Base-by-base conservation (phyloP, 1,140 invertebrate species). In the Dendrolimus punctatus region DNA sequence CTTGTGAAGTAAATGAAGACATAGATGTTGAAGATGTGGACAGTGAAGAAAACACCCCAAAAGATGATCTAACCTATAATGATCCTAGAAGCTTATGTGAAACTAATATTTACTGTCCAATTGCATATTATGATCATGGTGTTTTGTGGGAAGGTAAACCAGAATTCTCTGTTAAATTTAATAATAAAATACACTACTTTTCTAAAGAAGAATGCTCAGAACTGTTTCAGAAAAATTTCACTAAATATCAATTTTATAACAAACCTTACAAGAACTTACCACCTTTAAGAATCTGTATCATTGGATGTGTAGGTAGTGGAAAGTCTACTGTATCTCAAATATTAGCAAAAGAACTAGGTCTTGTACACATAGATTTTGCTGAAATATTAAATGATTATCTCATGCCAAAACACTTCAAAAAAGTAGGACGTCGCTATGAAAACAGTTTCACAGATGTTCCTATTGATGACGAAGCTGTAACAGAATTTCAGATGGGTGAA, bases 81-180 rank as follows among this genome's bases (percentile, higher is more conserved):
- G 71, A 81, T 45, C 67, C 80, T 51, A 62, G 73, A 50, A 70
- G 72, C 47, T 80, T 89, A 36, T 87, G 89, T n/a, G 89, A 91
- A 66, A 90, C 88, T 5, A 78, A 68, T 55, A 46, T 80, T 53
- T 91, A 87, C 56, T 91, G 90, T 62, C 90, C 90, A 8, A 73
- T 91, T 10, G 73, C 88, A 6, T 88, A 86, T 62, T 62, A 75
- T 49, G 72, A 88, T 44, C 64, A 89, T 57, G 71, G 76, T 23
- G 76, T 90, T n/a, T 64, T 91, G 8, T 90, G 89, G 88, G 85
- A 85, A 73, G 90, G 90, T 5, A 90, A 88, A 73, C 65, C 85
- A 45, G 82, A 90, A 49, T 89, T 87, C 58, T 59, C 69, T 38
- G 69, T 78, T 0, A 77, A 85, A 62, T 89, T 86, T 66, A 66